Evolutionary conservation across 2,113 vertebrate species (phyloP).

Genomic region (Ictalurus furcatus): DNA sequence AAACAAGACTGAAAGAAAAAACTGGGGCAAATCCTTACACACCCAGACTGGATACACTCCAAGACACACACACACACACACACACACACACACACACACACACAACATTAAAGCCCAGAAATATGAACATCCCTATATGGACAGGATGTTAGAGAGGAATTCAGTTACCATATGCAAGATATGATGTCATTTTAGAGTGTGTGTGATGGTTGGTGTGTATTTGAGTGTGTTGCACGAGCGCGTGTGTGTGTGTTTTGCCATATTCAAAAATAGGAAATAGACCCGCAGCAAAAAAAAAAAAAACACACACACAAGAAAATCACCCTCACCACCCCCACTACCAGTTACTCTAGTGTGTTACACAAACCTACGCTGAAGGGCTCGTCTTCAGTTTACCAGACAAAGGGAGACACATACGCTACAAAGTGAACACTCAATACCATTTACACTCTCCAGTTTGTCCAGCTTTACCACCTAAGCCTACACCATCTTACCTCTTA

Average conservation of each 20-base stretch:
- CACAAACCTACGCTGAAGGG: not conserved
- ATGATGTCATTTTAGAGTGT: constrained; percentile 32
- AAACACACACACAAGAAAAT: not conserved
- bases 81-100: constrained; percentile 40
- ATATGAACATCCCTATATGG: constrained; percentile 28
- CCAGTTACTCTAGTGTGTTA: constrained; percentile 9
- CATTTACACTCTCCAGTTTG: not conserved
- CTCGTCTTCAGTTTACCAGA: not conserved
- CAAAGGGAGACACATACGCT: constrained; percentile 1
- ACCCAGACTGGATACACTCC: constrained; percentile 37
- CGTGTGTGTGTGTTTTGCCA: not conserved
- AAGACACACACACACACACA: constrained; percentile 39
- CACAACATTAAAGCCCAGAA: constrained; percentile 32
- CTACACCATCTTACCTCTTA: not conserved
- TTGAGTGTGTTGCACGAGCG: not conserved
- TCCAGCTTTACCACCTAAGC: not conserved
- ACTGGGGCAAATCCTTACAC: constrained; percentile 29
- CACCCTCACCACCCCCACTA: not conserved
- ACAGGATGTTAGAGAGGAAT: constrained; percentile 43
- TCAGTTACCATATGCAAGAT: constrained; percentile 26
- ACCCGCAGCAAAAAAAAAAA: not conserved
- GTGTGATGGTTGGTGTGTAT: not conserved
- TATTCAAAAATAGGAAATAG: not conserved
- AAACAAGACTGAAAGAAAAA: constrained; percentile 34
- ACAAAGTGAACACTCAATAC: constrained; percentile 1